Evolutionary conservation across 2,888 invertebrate species (phyloP).

Genomic region (Pteria penguin): DNA sequence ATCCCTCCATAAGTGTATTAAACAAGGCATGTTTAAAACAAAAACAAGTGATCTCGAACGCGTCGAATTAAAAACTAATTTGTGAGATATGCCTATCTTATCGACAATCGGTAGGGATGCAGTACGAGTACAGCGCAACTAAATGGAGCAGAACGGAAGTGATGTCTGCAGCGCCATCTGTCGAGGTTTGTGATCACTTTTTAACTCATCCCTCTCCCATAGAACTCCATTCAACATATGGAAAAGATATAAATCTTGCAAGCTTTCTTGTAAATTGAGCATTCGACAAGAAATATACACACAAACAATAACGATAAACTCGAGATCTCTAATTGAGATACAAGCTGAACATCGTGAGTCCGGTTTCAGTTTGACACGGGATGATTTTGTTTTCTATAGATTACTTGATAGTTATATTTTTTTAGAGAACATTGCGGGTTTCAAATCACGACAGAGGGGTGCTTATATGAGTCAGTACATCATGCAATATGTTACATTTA

Average conservation of each 20-base stretch:
- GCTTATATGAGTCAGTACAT: no score
- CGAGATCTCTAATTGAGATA: conserved; percentile 11
- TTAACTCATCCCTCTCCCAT: background rate
- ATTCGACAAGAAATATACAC: conserved; percentile 20
- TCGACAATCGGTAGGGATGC: no score
- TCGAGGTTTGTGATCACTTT: background rate
- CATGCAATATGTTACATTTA: no score
- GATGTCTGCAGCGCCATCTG: background rate
- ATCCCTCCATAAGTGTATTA: no score
- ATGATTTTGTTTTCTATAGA: background rate
- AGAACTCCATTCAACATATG: background rate
- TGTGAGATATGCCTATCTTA: no score
- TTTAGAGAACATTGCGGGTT: no score
- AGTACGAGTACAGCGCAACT: no score
- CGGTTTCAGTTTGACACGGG: background rate
- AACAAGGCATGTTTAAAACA: no score
- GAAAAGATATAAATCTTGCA: conserved; percentile 16
- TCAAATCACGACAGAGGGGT: no score
- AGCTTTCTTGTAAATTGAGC: conserved; percentile 12
- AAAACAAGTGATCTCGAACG: no score
- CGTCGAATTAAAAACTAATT: no score
- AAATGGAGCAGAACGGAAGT: background rate
- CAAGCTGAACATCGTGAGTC: background rate
- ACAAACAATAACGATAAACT: conserved; percentile 15
- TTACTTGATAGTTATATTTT: background rate